Conservation (phyloP, 2,113 vertebrate species). For the Periophthalmodon schlosseri region DNA sequence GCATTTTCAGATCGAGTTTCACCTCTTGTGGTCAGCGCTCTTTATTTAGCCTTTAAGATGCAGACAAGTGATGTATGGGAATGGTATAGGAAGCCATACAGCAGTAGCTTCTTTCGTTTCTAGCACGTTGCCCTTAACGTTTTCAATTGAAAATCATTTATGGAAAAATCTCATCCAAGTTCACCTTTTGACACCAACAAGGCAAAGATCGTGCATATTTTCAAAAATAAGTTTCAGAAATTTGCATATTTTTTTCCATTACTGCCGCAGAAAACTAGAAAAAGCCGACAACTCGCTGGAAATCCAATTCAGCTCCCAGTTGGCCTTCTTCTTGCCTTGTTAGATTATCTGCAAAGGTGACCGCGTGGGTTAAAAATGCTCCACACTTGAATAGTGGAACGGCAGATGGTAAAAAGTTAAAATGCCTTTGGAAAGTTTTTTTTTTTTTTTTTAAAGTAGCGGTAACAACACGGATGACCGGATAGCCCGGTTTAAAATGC, state of each 20-base stretch:
- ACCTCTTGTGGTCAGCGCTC: constrained; percentile 28
- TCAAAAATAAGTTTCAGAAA: constrained; percentile 10
- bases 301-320: constrained; percentile 45
- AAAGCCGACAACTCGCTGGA: constrained; percentile 34
- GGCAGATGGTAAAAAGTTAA: background rate
- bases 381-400: constrained; percentile 21
- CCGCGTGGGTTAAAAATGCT: constrained; percentile 31
- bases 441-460: constrained; percentile 10
- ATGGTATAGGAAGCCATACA: background rate
- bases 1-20: constrained; percentile 54
- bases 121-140: background rate
- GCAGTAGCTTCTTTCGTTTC: background rate
- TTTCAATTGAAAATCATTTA: background rate
- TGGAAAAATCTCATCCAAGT: background rate
- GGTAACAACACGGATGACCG: constrained; percentile 36
- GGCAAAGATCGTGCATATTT: constrained; percentile 17
- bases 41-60: constrained; percentile 35
- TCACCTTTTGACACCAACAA: constrained; percentile 13
- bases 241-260: constrained; percentile 38
- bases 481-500: constrained; percentile 23
- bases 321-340: constrained; percentile 33
- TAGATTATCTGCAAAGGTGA: constrained; percentile 51
- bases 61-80: background rate
- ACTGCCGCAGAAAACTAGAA: constrained; percentile 24
- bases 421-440: background rate